Conservation (phyloP, 2,888 invertebrate genomes). For the Gnatocerus cornutus region DNA sequence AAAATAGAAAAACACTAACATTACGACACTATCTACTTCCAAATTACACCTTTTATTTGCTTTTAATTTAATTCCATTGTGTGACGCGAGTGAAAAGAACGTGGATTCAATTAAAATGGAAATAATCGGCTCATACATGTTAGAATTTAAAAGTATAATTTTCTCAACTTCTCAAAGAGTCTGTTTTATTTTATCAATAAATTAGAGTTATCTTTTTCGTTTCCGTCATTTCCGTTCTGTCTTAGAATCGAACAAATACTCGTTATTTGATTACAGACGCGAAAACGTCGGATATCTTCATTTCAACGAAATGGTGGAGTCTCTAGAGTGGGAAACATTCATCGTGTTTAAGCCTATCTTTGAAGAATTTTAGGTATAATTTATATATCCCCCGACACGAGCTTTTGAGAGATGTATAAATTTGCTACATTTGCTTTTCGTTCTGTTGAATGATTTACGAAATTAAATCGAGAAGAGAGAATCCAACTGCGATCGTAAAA, state of each 20-base stretch:
- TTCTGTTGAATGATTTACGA: constrained; percentile 31
- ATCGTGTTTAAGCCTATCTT: constrained; percentile 42
- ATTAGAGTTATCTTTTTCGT: background rate
- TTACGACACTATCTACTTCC: background rate
- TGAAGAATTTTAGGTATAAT: constrained; percentile 40
- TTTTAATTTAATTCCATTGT: background rate
- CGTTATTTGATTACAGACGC: constrained; percentile 17
- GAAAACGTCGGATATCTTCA: constrained; percentile 24
- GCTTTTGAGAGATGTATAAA: constrained; percentile 40
- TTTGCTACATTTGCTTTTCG: constrained; percentile 36
- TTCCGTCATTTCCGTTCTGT: background rate
- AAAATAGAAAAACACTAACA: constrained; percentile 4
- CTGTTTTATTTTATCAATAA: background rate
- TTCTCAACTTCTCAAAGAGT: constrained; percentile 42
- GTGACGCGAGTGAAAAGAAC: background rate
- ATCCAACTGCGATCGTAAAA: constrained; percentile 8
- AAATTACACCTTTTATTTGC: constrained; percentile 2
- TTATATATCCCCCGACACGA: constrained; percentile 40
- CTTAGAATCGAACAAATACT: constrained; percentile 20
- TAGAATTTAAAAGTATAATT: constrained; percentile 58
- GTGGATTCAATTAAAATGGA: constrained; percentile 18
- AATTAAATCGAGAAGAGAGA: constrained; percentile 27
- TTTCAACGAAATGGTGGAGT: constrained; percentile 24
- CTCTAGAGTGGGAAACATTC: constrained; percentile 31
- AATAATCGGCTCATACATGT: constrained; percentile 22